Evolutionary conservation across 2,113 vertebrate genomes (phyloP).

Genomic region (Origma solitaria): DNA sequence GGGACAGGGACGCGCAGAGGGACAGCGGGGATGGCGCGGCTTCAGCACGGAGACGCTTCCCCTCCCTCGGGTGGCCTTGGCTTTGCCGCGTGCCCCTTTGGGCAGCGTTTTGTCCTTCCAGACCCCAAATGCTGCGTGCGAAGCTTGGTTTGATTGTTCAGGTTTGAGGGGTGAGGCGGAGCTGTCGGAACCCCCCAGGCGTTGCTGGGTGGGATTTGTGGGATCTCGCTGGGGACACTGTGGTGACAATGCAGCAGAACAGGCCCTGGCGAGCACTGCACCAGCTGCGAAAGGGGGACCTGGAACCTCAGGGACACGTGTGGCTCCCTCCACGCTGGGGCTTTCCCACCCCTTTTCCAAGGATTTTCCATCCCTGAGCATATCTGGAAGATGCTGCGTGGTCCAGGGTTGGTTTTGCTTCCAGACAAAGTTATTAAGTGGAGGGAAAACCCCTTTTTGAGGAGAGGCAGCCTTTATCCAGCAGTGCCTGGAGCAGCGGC

Average conservation of each 20-base stretch:
- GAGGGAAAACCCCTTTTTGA: background rate
- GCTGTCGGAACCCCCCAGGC: too few relatives aligned
- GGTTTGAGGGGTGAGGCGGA: background rate
- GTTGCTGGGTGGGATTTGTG: rapidly evolving
- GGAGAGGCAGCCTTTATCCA: background rate
- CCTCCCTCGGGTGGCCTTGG: background rate
- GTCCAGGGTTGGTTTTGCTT: background rate
- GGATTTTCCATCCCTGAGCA: background rate
- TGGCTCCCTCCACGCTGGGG: background rate
- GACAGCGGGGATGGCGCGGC: rapidly evolving
- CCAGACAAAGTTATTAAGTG: background rate
- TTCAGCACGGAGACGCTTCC: rapidly evolving
- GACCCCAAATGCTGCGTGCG: background rate
- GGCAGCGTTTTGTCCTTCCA: background rate
- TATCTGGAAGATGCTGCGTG: rapidly evolving
- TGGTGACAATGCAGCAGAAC: background rate
- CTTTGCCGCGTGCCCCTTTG: background rate
- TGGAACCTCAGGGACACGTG: too few relatives aligned
- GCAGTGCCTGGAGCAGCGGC: rapidly evolving
- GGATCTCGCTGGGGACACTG: rapidly evolving
- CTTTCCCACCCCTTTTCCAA: background rate
- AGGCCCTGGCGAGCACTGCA: background rate
- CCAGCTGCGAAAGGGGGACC: background rate
- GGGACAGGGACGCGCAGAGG: rapidly evolving
- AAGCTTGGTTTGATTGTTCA: rapidly evolving